Evolutionary conservation across 1,140 invertebrate species (phyloP).

Genomic region (Tetramorium alpestre): DNA sequence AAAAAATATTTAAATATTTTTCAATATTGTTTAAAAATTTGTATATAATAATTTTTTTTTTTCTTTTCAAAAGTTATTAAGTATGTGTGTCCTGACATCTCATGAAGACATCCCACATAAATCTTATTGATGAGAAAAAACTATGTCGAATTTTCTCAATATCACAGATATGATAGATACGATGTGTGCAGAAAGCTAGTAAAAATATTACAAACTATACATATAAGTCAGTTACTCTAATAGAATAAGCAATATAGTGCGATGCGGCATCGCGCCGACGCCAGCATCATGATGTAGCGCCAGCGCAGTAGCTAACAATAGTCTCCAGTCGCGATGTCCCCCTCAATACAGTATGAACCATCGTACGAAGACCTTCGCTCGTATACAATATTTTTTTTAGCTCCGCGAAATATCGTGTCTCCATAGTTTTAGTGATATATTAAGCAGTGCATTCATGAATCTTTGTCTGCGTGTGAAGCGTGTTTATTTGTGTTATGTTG

Average conservation of each 20-base stretch:
- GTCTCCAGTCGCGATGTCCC: neutral
- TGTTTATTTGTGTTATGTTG: too few relatives aligned
- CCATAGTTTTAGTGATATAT: neutral
- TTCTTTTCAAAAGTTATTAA: neutral
- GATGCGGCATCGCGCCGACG: neutral
- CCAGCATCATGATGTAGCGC: neutral
- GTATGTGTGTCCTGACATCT: neutral
- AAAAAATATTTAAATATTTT: neutral
- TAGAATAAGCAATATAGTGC: neutral
- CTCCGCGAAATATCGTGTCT: neutral
- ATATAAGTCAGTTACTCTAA: neutral
- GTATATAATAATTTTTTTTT: neutral
- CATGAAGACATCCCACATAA: neutral
- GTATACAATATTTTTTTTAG: neutral
- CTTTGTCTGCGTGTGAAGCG: neutral
- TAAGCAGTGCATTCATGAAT: neutral
- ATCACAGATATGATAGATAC: neutral
- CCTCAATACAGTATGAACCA: constrained; percentile 16
- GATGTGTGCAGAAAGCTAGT: neutral
- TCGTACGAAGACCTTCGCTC: neutral
- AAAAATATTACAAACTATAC: neutral
- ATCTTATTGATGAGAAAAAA: neutral
- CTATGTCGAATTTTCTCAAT: neutral
- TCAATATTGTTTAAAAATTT: neutral
- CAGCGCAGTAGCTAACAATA: neutral